Conservation (phyloP, 2,113 vertebrate genomes). For the Hydrolagus affinis region DNA sequence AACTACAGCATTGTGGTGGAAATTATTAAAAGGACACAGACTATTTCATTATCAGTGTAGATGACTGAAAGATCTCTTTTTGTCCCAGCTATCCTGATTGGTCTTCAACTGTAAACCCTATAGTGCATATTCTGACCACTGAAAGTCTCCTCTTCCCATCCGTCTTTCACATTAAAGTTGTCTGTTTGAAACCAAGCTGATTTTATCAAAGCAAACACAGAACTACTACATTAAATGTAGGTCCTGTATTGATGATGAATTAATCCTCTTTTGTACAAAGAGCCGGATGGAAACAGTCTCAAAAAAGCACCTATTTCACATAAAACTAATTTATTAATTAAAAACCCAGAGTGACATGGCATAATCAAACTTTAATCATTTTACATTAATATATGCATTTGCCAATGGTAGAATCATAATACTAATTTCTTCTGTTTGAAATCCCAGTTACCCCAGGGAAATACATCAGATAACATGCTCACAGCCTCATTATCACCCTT, state of each 20-base stretch:
- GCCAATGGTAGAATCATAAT: slow-evolving; percentile 29
- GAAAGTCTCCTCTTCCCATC: neutral
- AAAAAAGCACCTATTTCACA: slow-evolving; percentile 14
- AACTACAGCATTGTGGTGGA: neutral
- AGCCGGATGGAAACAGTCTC: neutral
- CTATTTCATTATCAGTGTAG: neutral
- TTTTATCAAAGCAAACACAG: slow-evolving; percentile 6
- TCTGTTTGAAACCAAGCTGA: slow-evolving; percentile 13
- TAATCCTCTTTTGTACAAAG: slow-evolving; percentile 28
- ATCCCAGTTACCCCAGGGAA: slow-evolving; percentile 21
- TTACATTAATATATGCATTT: slow-evolving; percentile 27
- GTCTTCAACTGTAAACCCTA: neutral
- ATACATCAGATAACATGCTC: slow-evolving; percentile 17
- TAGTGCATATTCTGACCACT: neutral
- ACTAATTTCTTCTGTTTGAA: slow-evolving; percentile 31
- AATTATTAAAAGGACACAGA: neutral
- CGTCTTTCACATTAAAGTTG: neutral
- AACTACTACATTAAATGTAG: neutral
- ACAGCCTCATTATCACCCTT: slow-evolving; percentile 30
- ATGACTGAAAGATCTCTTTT: neutral
- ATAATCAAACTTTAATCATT: slow-evolving; percentile 31
- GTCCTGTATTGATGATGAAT: neutral
- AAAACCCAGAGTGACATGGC: slow-evolving; percentile 25
- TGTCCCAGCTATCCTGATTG: neutral
- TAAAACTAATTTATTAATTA: slow-evolving; percentile 27